Evolutionary conservation across 2,797 vertebrate species (phyloP).

Genomic region (Buceros bicornis): DNA sequence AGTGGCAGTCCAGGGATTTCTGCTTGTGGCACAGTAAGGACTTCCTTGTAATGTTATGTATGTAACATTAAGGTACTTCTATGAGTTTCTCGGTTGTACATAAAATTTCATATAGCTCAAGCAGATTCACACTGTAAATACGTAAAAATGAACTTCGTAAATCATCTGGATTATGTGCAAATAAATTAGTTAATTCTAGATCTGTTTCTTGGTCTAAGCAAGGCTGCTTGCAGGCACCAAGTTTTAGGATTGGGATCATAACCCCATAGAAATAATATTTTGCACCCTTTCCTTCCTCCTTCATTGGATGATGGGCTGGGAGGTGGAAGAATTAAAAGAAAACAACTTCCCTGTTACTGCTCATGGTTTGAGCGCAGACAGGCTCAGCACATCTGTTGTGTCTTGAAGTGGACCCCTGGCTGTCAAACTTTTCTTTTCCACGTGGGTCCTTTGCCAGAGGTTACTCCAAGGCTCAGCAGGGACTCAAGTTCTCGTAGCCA

Average conservation of each 20-base stretch:
- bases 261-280: neutral
- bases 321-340: neutral
- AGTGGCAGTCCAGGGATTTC: neutral
- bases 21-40: neutral
- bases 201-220: neutral
- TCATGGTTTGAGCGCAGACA: neutral
- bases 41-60: neutral
- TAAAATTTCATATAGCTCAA: neutral
- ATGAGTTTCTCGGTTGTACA: neutral
- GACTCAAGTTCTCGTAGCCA: neutral
- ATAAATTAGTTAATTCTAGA: neutral
- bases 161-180: neutral
- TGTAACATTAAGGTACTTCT: neutral
- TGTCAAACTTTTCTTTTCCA: neutral
- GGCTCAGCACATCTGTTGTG: neutral
- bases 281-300: neutral
- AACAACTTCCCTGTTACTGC: fast-evolving
- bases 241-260: neutral
- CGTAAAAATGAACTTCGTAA: neutral
- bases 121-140: neutral
- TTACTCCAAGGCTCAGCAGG: neutral
- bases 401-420: neutral
- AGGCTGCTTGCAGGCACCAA: neutral
- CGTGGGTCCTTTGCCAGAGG: fast-evolving
- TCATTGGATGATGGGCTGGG: neutral